These are phyloP conservation scores for Nyctibius bracteatus DNA, from an alignment of 2,113 vertebrate species.

Conservation along the genomic window DNA sequence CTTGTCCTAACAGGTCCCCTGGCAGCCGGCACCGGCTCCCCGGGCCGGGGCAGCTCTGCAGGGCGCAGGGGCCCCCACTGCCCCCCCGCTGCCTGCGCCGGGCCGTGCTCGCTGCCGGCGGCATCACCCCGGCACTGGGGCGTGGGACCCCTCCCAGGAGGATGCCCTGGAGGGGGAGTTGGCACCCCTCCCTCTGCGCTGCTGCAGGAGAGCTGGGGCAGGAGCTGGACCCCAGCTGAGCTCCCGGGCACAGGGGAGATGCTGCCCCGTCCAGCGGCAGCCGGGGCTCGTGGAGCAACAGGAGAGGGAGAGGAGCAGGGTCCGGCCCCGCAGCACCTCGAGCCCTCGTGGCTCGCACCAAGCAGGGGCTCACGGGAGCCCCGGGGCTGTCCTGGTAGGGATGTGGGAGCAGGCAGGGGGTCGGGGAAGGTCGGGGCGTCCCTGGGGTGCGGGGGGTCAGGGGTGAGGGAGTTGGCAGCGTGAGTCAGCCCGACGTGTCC, in stretches of 20 bases:
- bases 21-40: neutral
- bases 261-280: neutral
- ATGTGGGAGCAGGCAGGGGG: neutral
- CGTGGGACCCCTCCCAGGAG: rapidly evolving
- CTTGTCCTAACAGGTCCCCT: conserved; percentile 61
- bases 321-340: rapidly evolving
- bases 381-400: neutral
- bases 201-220: rapidly evolving
- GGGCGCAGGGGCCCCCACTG: neutral
- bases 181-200: neutral
- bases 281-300: rapidly evolving
- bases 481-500: conserved; percentile 43
- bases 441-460: neutral
- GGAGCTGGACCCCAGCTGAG: neutral
- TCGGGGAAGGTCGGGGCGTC: neutral
- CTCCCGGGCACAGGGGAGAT: rapidly evolving
- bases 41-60: rapidly evolving
- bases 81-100: rapidly evolving
- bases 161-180: neutral
- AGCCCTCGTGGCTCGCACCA: neutral
- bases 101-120: rapidly evolving
- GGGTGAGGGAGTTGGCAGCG: neutral
- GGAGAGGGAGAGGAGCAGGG: neutral
- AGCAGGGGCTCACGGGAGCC: neutral
- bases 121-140: rapidly evolving